Evolutionary conservation across 2,888 invertebrate species (phyloP).

Genomic region (Hermaeophaga mercurialis): DNA sequence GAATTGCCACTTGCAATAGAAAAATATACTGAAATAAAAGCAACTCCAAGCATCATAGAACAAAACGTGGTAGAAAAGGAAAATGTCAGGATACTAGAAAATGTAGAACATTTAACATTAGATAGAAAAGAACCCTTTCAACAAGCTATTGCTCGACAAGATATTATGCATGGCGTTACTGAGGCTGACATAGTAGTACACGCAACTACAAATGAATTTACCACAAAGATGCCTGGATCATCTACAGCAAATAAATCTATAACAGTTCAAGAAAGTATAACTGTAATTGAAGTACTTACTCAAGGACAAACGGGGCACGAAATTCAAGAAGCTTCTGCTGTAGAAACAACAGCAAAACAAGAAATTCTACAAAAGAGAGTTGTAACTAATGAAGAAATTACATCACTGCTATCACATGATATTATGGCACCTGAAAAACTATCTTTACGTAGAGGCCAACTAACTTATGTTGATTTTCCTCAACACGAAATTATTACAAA

Average conservation of each 20-base stretch:
- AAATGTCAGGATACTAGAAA: constrained; percentile 37
- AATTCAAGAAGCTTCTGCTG: constrained; percentile 55
- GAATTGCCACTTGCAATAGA: constrained; percentile 47
- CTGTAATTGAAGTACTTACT: constrained; percentile 53
- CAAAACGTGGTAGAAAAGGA: constrained; percentile 33
- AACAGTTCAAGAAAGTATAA: constrained; percentile 51
- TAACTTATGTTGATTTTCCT: constrained; percentile 33
- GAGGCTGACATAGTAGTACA: constrained; percentile 48
- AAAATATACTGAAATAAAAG: constrained; percentile 29
- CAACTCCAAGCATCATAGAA: constrained; percentile 29
- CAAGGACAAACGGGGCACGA: constrained; percentile 55
- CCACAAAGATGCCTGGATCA: constrained; percentile 43
- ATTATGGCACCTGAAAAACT: constrained; percentile 45
- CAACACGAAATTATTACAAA: constrained; percentile 60
- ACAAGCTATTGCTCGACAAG: constrained; percentile 51
- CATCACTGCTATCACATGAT: constrained; percentile 51
- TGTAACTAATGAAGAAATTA: constrained; percentile 55
- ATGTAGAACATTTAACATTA: constrained; percentile 45
- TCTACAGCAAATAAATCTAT: constrained; percentile 49
- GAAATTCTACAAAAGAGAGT: constrained; percentile 57
- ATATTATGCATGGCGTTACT: constrained; percentile 55
- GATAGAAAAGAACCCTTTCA: constrained; percentile 38
- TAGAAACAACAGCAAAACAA: constrained; percentile 57
- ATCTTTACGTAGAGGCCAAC: constrained; percentile 44
- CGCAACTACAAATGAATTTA: constrained; percentile 40